Base-by-base conservation (phyloP, 2,797 vertebrate species). In the Sciurus vulgaris region DNA sequence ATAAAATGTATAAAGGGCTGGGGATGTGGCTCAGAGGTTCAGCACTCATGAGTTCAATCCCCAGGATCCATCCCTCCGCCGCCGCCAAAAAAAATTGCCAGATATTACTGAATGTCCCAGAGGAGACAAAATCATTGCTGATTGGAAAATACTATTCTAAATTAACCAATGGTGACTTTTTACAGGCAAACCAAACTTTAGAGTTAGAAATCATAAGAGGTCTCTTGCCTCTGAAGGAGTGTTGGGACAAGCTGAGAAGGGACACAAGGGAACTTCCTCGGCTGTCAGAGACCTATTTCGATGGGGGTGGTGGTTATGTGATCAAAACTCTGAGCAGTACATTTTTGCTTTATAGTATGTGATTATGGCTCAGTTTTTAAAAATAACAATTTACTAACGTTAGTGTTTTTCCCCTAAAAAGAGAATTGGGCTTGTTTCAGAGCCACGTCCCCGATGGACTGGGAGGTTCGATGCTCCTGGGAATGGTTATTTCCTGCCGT, bases 301-400 rank as follows among this genome's bases (percentile, higher is more conserved):
- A 13, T 5, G 13, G 28, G 5, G 49, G 24, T 47, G 33, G 33
- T 65, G 5, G 15, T 76, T 69, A 51, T 33, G 1, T 51, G 13
- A 61, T 15, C 73, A 35, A 44, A 85, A 22, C 13, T 41, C 76
- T 20, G 30, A 1, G 69, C 30, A 49, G 28, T 56, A 22, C 33
- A 11, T 30, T 79, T 77, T 2, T 41, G 18, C 20, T 47, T 73
- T 49, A 20, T 47, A 26, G 30, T 41, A 15, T 74, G 15, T 82
- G 61, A 73, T 67, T 30, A 87, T 41, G 3, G 28, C 61, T 90
- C 49, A 10, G 9, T 51, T 77, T 76, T 47, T 41, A 0, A 65
- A 82, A 94, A 79, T 28, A 54, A n/a, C 76, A 51, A 63, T 59
- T 89, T 89, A 26, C 69, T n/a, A 83, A 77, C 54, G 67, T 18